Evolutionary conservation across 1,140 invertebrate genomes (phyloP).

Genomic region (Bombus ignitus): DNA sequence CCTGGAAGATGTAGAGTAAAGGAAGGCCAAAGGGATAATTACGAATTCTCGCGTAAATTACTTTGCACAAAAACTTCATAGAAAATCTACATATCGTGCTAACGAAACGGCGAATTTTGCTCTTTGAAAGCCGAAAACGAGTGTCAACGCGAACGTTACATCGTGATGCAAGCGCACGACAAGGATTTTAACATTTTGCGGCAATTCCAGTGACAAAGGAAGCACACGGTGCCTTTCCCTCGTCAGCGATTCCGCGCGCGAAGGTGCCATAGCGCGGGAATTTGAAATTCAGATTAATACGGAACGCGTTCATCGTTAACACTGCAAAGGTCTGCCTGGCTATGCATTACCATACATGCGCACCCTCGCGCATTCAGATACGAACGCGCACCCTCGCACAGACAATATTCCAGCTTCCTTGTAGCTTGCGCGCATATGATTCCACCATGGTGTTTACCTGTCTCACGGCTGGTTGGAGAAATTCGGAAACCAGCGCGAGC

Average conservation of each 20-base stretch:
- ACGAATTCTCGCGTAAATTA: neutral
- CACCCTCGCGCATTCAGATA: constrained; percentile 31
- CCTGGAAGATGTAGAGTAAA: too few species aligned
- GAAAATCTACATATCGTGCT: too few species aligned
- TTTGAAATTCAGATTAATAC: constrained; percentile 69
- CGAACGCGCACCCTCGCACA: neutral
- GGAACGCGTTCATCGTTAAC: constrained; percentile 61
- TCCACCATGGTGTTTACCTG: constrained; percentile 44
- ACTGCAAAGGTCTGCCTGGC: constrained; percentile 51
- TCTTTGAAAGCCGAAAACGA: neutral
- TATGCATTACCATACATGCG: constrained; percentile 60
- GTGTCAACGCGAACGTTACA: neutral
- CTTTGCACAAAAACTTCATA: neutral
- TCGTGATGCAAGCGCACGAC: neutral
- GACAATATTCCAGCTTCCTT: neutral
- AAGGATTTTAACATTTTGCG: constrained; percentile 43
- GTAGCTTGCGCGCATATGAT: constrained; percentile 37
- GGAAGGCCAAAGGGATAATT: too few species aligned
- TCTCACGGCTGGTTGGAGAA: constrained; percentile 32
- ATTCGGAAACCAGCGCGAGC: neutral
- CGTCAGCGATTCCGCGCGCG: constrained; percentile 45
- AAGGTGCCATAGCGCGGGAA: constrained; percentile 56
- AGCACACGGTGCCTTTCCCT: constrained; percentile 3
- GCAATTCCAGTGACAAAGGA: constrained; percentile 33
- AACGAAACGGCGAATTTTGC: neutral